Conservation (phyloP, 2,888 invertebrate genomes). For the Agonopterix subpropinquella region DNA sequence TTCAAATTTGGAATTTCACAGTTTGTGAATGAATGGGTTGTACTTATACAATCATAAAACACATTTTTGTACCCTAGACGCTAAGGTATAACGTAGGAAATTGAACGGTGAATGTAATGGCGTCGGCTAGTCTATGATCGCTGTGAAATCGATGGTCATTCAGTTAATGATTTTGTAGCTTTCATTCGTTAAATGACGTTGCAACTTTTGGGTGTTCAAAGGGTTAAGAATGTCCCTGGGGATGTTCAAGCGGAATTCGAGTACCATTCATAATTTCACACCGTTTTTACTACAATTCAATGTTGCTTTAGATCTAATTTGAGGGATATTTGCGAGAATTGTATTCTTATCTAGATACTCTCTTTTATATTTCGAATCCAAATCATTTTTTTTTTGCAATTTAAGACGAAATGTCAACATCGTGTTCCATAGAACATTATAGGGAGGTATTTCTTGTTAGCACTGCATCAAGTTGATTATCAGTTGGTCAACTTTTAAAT, state of each 20-base stretch:
- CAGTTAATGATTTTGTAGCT: slow-evolving; percentile 22
- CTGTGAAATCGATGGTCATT: slow-evolving; percentile 21
- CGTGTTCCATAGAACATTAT: no score
- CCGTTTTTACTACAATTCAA: slow-evolving; percentile 36
- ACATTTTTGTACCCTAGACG: background rate
- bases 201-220: slow-evolving; percentile 37
- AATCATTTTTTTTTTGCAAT: no score
- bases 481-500: no score
- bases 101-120: slow-evolving; percentile 21
- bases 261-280: slow-evolving; percentile 45
- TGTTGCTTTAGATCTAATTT: slow-evolving; percentile 30
- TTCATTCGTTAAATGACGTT: slow-evolving; percentile 35
- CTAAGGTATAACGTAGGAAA: slow-evolving; percentile 18
- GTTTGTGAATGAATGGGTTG: slow-evolving; percentile 40
- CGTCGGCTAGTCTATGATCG: slow-evolving; percentile 46
- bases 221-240: slow-evolving; percentile 19
- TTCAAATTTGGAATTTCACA: slow-evolving; percentile 43
- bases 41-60: background rate
- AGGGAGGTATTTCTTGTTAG: no score
- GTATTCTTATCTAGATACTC: no score
- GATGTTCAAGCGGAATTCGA: background rate
- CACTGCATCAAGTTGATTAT: no score
- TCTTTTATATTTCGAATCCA: no score
- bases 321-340: slow-evolving; percentile 12
- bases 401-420: no score